Evolutionary conservation across 2,888 invertebrate genomes (phyloP).

Genomic region (Monochamus alternatus): DNA sequence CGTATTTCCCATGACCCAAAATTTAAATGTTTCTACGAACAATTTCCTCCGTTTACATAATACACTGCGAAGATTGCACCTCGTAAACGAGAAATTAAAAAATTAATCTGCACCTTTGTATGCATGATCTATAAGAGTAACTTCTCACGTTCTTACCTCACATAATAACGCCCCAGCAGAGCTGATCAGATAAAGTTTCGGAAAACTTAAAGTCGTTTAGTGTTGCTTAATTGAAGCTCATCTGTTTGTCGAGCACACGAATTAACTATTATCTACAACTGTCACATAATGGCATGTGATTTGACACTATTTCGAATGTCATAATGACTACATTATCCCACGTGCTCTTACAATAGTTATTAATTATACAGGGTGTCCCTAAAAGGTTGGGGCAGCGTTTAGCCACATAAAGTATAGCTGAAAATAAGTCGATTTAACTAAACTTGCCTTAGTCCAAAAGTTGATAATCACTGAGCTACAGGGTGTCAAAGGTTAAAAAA

Average conservation of each 20-base stretch:
- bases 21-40: neutral
- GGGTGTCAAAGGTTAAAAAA: no score
- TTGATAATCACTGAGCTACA: no score
- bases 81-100: constrained; percentile 8
- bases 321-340: no score
- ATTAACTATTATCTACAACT: no score
- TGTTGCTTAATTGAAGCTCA: neutral
- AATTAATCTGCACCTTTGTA: constrained; percentile 22
- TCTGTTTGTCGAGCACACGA: neutral
- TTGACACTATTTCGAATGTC: no score
- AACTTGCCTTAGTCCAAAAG: no score
- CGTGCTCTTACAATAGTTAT: no score
- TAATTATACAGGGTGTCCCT: no score
- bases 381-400: no score
- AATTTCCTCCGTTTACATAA: neutral
- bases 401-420: no score
- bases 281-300: no score
- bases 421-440: no score
- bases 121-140: constrained; percentile 8
- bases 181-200: constrained; percentile 8
- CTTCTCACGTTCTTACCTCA: constrained; percentile 18
- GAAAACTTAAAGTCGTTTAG: neutral
- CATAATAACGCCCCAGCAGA: neutral
- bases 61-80: neutral
- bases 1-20: neutral